phyloP scores from a whole-genome alignment of 2,888 invertebrate genomes.

The Zeuzera pyrina region DNA sequence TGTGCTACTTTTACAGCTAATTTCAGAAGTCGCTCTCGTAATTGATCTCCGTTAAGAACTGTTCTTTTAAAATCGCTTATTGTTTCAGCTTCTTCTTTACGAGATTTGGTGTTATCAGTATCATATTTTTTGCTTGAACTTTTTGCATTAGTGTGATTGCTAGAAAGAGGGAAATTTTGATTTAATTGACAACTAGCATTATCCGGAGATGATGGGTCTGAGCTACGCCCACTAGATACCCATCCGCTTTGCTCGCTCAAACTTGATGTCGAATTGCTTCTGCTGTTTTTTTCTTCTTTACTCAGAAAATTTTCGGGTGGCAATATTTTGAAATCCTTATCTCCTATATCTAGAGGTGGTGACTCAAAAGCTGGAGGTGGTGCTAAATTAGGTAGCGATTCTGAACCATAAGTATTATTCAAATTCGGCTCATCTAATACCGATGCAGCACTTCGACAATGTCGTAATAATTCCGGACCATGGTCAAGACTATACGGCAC shows the following conservation, averaged over 20 bases:
- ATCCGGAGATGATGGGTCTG: constrained; percentile 76
- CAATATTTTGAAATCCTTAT: constrained; percentile 65
- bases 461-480: constrained; percentile 61
- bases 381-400: constrained; percentile 81
- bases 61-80: constrained; percentile 61
- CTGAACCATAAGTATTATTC: constrained; percentile 72
- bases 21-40: constrained; percentile 77
- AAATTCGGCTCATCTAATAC: constrained; percentile 71
- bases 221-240: constrained; percentile 85
- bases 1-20: constrained; percentile 69
- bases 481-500: constrained; percentile 76
- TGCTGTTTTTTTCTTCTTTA: constrained; percentile 51
- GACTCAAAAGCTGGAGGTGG: constrained; percentile 76
- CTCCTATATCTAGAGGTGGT: constrained; percentile 63
- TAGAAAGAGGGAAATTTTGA: constrained; percentile 51
- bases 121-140: constrained; percentile 35
- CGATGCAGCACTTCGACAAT: constrained; percentile 72
- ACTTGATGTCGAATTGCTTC: constrained; percentile 76
- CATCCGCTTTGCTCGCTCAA: constrained; percentile 90
- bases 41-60: constrained; percentile 76
- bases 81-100: constrained; percentile 41
- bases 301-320: constrained; percentile 65
- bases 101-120: constrained; percentile 29
- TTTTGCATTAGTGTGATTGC: constrained; percentile 38
- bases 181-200: constrained; percentile 66